Base-by-base conservation (phyloP, 2,888 invertebrate genomes). In the Gisinianus flammeolus region DNA sequence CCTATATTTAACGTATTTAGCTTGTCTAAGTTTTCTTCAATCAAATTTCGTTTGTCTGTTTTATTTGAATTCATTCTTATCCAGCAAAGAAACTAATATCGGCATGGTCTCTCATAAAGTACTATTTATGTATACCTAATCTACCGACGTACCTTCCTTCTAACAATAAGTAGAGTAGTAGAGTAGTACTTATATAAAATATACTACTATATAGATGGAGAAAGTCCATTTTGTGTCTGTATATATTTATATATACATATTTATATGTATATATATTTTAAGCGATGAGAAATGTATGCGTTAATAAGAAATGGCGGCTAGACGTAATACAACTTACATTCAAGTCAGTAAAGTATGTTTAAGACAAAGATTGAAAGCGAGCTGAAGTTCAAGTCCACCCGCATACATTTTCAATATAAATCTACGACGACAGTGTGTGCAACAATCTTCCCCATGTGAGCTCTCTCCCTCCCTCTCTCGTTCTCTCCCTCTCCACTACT, bases 31-130 rank as follows among this genome's bases (percentile, higher is more conserved):
- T 44, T 44, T 44, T 44, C 44, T 19, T 44, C 44, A 44, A 28
- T 64, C 28, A n/a, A 62, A 56, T 44, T 44, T 44, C 56, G 33
- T 72, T 28, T 72, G 72, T 72, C 72, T 19, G 58, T 58, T 72
- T 72, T 72, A 72, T 72, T 70, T 44, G 54, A 70, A 64, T 28
- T 70, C 70, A 52, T 70, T 70, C 24, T 68, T n/a, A 70, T 70
- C 24, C 30, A 54, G 56, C 56, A 12, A 19, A 44, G 44, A 44
- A 44, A 44, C 16, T 19, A 44, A 6, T 44, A 19, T 44, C 44
- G 19, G 44, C 44, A 44, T 1, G 19, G 44, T 44, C 19, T n/a
- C n/a, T n/a, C n/a, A n/a, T n/a, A n/a, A n/a, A n/a, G n/a, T n/a
- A n/a, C n/a, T n/a, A n/a, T n/a, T n/a, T n/a, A n/a, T n/a, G n/a